Evolutionary conservation across 2,888 invertebrate species (phyloP), one percentile per base, ranked within the genome.

Genomic region (Lumbricus terrestris): DNA sequence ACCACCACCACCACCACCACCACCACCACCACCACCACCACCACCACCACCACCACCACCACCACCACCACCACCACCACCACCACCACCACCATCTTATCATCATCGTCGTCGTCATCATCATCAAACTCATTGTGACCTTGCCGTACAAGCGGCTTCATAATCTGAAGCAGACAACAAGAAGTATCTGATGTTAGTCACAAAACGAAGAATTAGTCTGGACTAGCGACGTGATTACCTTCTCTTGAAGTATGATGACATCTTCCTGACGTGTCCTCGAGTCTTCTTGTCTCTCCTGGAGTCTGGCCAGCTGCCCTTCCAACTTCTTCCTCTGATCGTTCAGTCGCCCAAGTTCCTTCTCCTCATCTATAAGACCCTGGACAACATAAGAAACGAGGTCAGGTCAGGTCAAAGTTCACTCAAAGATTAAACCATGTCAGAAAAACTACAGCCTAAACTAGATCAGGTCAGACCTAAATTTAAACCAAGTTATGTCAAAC

Each of bases 361-460:
- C 89, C 29, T 88, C 90, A n/a, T 90, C 88, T 54, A 88, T 88
- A 33, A 90, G 54, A 82, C 88, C 90, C 90, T 90, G 69, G n/a
- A 35, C 29, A 18, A 88, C 33, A 82, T 40, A 20, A n/a, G 38
- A 88, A 20, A 69, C 23, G 11, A 40, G 0, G 37, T 89, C 35
- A 82, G 37, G 23, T 82, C 23, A 82, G 35, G 16, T 35, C 85
- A 34, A 33, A 34, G 13, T 37, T 35, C 8, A 35, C 35, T 35
- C 20, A 35, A 35, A 5, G n/a, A 35, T 35, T 37, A 85, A 37
- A 85, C 33, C 15, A 69, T 29, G 29, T 29, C 69, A 69, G 29
- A 11, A 69, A 33, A n/a, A 33, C 82, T 29, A 82, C 6, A 35
- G 5, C 18, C 13, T 85, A 85, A 85, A 35, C 83, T 34, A 83